Base-by-base conservation (phyloP, 2,797 vertebrate species). In the Onychomys torridus region DNA sequence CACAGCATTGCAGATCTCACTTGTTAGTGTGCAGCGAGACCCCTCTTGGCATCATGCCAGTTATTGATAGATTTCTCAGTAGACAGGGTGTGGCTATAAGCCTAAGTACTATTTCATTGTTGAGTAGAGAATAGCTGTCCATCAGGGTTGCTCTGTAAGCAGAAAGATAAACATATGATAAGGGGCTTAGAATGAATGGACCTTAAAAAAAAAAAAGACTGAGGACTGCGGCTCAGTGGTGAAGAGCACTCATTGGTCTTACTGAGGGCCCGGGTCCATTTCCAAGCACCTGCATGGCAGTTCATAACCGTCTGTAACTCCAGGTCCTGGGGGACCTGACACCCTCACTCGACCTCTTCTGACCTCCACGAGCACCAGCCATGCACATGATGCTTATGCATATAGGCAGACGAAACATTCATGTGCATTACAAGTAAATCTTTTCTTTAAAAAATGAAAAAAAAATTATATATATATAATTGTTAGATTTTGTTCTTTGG, bases 401-500 rank as follows among this genome's bases (percentile, higher is more conserved):
- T 10, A 23, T 46, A 25, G 0, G 61, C 61, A 49, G 43, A 65
- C 4, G 63, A 14, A 52, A 17, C 63, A 69, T 0, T 52, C 4
- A 27, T 25, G 9, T 32, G 16, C 1, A 49, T 49, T n/a, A 69
- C 21, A 52, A 69, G 83, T 43, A 34, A 49, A 65, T 32, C 40
- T 46, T 34, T 32, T 59, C 21, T 67, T 67, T 25, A 27, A 76
- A 46, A 73, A 71, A 43, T 55, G 16, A 55, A 55, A 55, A 55
- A 11, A 52, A n/a, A n/a, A n/a, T n/a, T 52, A 52, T 52, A n/a
- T n/a, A n/a, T n/a, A n/a, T n/a, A n/a, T n/a, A n/a, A n/a, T n/a
- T n/a, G n/a, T n/a, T 76, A 46, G 29, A 40, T 81, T 69, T 88
- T 67, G 4, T 79, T 94, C 67, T 94, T 40, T 90, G 91, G 61